Base-by-base conservation (phyloP, 2,797 vertebrate genomes). In the Amphiprion clarkii region DNA sequence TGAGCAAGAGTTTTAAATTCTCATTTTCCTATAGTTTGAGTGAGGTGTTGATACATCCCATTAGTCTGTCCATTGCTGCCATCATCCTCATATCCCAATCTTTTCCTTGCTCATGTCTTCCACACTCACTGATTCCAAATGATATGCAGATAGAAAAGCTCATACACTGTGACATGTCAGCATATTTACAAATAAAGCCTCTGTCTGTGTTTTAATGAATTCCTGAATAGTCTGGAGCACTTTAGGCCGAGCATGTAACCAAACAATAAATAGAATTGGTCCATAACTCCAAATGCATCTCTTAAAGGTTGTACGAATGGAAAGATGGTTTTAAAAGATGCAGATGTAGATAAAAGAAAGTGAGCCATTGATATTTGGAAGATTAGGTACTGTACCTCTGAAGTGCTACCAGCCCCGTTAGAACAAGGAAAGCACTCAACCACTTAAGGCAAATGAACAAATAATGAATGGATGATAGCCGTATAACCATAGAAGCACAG, bases 31-130 rank as follows among this genome's bases (percentile, higher is more conserved):
- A 46, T 36, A 80, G 76, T 83, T 85, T 82, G 65, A 70, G 76
- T n/a, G 77, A 74, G 82, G 40, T 72, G 75, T 67, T 82, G 88
- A 82, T 84, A 83, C 80, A 71, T 83, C 87, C 81, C 92, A 92
- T 93, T 93, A 93, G 79, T 79, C 65, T 63, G 83, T 82, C 82
- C 55, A 60, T 82, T 69, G 68, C 67, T 4, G 59, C 69, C 63
- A 23, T 46, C 62, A 39, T 65, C 39, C 9, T 23, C 51, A n/a
- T 51, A 57, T 58, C 59, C 54, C 33, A 49, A 25, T 27, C 40
- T 40, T 6, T 60, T 23, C 56, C 64, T 56, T 36, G 6, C 48
- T 56, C 64, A 17, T 44, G 23, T 66, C 65, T 39, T 56, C 23
- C 36, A 27, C 9, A 46, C 31, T 27, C n/a, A 44, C 49, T 39